Base-by-base conservation (phyloP, 2,113 vertebrate species). In the Xerus inauris region DNA sequence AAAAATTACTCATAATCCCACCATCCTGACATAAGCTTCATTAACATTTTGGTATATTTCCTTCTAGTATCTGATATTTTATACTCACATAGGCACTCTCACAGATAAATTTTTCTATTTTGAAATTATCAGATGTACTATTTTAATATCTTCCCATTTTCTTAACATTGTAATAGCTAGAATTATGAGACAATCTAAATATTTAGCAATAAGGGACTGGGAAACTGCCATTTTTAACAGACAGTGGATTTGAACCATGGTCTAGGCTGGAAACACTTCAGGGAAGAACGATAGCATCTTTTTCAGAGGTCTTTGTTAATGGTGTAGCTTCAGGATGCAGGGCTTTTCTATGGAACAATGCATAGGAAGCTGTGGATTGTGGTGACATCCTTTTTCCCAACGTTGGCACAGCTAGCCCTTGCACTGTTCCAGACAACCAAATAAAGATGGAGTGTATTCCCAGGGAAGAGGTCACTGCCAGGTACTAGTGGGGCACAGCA, bases 1-100 rank as follows among this genome's bases (percentile, higher is more conserved):
- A 75, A 89, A 88, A 40, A 80, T 82, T 57, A 59, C 24, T 77
- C 40, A 5, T 73, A 87, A 13, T 69, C 28, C 35, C 32, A 69
- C 32, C 24, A 65, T 86, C 73, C 32, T 72, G 32, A 86, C 13
- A 7, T 72, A 62, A 92, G 10, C 40, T 51, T 85, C 67, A 3
- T 81, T 65, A 76, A 75, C 38, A 85, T 85, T 91, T 91, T n/a
- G 59, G 3, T 64, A 7, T 62, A 47, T 88, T 93, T 95, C 38
- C 28, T 87, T 88, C 57, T 83, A 77, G 49, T 77, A 24, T 82
- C 84, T 94, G 64, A 14, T 76, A 75, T 57, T 86, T 87, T 24
- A 51, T 69, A 69, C 35, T 71, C 49, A 65, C 32, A 30, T n/a
- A 57, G 73, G 19, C 30, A 62, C 17, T 64, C 32, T 69, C 35